Evolutionary conservation across 2,797 vertebrate species (phyloP).

Genomic region (Centroberyx gerrardi): DNA sequence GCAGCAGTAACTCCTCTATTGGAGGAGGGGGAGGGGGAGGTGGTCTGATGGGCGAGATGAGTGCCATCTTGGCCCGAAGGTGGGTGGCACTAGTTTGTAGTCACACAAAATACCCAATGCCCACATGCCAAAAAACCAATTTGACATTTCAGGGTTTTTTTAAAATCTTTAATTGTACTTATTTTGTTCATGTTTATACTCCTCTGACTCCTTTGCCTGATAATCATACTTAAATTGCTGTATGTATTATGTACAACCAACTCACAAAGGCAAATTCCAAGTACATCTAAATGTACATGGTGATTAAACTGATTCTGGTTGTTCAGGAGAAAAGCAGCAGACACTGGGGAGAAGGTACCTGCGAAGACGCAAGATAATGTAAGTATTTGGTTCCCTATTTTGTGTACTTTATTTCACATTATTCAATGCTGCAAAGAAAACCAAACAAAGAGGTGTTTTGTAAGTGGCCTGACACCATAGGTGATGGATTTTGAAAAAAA

Average conservation of each 20-base stretch:
- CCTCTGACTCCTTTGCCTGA: neutral
- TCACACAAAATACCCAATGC: neutral
- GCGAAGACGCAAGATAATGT: conserved; percentile 84
- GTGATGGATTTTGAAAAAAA: neutral
- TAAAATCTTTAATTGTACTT: neutral
- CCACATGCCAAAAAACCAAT: neutral
- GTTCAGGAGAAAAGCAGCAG: conserved; percentile 86
- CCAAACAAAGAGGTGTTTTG: neutral
- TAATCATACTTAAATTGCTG: neutral
- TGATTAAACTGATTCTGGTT: conserved; percentile 11
- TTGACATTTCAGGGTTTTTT: neutral
- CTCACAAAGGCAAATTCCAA: neutral
- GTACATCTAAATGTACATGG: neutral
- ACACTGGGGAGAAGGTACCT: conserved; percentile 82
- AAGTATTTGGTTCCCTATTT: conserved; percentile 43
- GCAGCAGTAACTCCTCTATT: conserved; percentile 80
- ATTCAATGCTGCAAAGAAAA: neutral
- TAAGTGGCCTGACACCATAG: neutral
- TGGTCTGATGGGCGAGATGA: conserved; percentile 95
- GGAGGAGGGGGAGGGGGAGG: conserved; percentile 82
- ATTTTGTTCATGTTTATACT: neutral
- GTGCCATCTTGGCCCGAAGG: conserved; percentile 93
- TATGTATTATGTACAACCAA: neutral
- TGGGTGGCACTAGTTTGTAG: conserved; percentile 62
- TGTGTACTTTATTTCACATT: neutral